Evolutionary conservation across 2,113 vertebrate species (phyloP).

Genomic region (Erinaceus europaeus): DNA sequence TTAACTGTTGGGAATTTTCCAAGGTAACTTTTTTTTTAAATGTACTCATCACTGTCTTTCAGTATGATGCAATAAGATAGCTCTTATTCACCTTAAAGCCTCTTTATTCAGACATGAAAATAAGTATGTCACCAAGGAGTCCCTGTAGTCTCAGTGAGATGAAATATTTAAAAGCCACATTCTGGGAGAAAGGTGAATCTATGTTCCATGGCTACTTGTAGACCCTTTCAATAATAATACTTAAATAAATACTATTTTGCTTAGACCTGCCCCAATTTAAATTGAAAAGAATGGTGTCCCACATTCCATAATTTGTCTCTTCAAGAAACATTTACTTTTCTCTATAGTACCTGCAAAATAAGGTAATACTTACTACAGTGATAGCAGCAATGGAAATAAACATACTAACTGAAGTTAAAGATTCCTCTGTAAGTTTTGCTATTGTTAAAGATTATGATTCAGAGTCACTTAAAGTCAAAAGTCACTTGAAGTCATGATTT

Average conservation of each 20-base stretch:
- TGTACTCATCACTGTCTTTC: neutral
- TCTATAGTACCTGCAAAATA: neutral
- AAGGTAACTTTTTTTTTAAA: neutral
- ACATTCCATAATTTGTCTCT: neutral
- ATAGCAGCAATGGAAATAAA: neutral
- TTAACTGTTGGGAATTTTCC: neutral
- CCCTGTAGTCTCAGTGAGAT: neutral
- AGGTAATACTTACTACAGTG: neutral
- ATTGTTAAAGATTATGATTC: neutral
- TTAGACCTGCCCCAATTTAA: neutral
- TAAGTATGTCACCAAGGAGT: neutral
- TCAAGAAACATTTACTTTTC: neutral
- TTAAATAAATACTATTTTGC: neutral
- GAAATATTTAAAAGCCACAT: neutral
- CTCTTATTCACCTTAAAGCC: neutral
- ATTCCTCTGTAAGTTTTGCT: neutral
- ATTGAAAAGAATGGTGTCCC: neutral
- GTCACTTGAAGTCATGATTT: neutral
- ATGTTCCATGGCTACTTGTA: neutral
- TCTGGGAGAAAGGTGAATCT: neutral
- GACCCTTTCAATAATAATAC: neutral
- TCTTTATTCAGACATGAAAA: neutral
- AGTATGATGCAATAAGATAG: neutral
- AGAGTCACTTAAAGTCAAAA: neutral
- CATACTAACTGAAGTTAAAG: neutral